These are phyloP conservation scores for Tiliacea aurago DNA, from an alignment of 2,888 invertebrate genomes.

Conservation along the genomic window DNA sequence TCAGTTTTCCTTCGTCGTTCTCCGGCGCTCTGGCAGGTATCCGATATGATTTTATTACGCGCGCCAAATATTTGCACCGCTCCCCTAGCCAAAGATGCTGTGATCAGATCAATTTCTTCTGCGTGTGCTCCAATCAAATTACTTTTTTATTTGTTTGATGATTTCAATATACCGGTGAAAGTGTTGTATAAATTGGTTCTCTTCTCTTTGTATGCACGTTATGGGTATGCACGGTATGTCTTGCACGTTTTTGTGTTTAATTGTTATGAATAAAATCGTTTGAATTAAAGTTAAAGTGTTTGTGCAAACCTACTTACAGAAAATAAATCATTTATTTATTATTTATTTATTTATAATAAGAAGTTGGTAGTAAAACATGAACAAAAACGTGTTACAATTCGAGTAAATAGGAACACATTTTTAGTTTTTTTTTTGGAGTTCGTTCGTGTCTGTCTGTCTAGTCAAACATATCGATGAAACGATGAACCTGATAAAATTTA, in stretches of 20 bases:
- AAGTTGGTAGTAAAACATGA: neutral
- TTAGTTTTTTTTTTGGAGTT: neutral
- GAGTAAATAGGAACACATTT: neutral
- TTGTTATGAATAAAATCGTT: neutral
- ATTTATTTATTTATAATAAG: too few relatives aligned
- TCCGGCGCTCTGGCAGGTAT: constrained; percentile 73
- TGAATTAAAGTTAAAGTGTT: too few relatives aligned
- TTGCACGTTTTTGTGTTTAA: neutral
- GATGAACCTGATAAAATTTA: neutral
- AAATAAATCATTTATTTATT: too few relatives aligned
- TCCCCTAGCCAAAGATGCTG: constrained; percentile 54
- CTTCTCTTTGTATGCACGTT: neutral
- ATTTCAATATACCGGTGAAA: constrained; percentile 39
- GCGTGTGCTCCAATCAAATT: constrained; percentile 60
- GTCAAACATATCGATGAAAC: neutral
- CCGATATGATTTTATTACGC: constrained; percentile 82
- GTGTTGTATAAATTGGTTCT: constrained; percentile 16
- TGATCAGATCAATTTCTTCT: constrained; percentile 57
- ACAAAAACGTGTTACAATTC: neutral
- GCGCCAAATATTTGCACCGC: constrained; percentile 79
- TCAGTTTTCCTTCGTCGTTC: neutral
- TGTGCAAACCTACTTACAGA: too few relatives aligned
- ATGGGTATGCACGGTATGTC: too few relatives aligned
- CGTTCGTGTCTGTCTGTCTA: neutral
- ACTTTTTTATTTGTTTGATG: constrained; percentile 61